A percentile compares a stretch with the other conserved stretches of the same genome.
Conservation (phyloP, 1,140 invertebrate genomes). For the Dinothrombium tinctorium region DNA sequence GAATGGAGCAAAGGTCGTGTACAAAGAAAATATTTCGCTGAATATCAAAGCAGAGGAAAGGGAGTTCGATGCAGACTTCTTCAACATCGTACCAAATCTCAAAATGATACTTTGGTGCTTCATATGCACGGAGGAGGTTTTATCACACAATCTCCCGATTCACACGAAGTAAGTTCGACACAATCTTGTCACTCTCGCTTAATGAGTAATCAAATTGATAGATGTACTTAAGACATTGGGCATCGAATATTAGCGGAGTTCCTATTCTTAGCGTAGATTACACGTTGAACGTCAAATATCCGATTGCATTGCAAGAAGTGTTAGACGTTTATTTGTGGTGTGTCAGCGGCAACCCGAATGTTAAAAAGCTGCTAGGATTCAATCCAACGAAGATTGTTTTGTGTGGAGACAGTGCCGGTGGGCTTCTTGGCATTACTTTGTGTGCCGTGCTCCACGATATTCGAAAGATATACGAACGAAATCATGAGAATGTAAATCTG, state of each 20-base stretch:
- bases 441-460: not conserved
- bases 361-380: conserved; percentile 20
- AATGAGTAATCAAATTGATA: not conserved
- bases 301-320: conserved; percentile 70
- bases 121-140: not conserved
- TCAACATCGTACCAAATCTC: too few species aligned
- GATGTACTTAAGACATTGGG: conserved; percentile 1
- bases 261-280: conserved; percentile 91
- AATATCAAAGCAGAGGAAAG: not conserved
- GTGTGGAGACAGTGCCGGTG: conserved; percentile 71
- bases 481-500: not conserved
- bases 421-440: conserved; percentile 40
- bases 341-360: conserved; percentile 22
- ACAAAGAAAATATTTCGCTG: too few species aligned
- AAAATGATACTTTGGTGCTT: too few species aligned
- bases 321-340: conserved; percentile 82
- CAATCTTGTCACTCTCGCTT: not conserved
- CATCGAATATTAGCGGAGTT: not conserved
- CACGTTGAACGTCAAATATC: conserved; percentile 41
- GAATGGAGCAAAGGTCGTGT: too few species aligned
- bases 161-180: not conserved
- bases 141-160: not conserved
- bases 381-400: conserved; percentile 20
- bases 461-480: not conserved
- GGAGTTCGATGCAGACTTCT: too few species aligned